Conservation (phyloP, 2,797 vertebrate genomes). For the Salmo trutta region DNA sequence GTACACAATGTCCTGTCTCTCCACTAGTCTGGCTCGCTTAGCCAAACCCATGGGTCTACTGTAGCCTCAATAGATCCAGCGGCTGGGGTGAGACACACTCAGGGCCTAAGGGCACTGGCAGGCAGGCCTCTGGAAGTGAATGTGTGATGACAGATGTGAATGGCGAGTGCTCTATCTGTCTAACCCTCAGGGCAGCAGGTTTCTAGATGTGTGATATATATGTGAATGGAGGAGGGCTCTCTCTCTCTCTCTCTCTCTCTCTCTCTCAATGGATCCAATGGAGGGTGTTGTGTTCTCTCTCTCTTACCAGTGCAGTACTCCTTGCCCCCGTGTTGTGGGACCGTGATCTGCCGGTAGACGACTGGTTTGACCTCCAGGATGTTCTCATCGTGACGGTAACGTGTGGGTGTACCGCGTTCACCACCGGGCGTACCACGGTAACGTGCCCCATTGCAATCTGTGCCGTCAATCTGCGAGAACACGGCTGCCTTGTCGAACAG, state of each 20-base stretch:
- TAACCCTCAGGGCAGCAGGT: background rate
- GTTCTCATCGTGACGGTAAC: constrained; percentile 88
- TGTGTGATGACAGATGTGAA: background rate
- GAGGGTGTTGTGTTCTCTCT: constrained; percentile 14
- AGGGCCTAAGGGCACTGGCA: background rate
- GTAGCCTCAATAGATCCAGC: background rate
- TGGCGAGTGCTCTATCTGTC: background rate
- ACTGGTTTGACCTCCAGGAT: constrained; percentile 84
- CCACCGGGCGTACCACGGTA: constrained; percentile 71
- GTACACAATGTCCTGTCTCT: constrained; percentile 18
- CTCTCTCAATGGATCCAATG: no score
- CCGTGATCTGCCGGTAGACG: constrained; percentile 82
- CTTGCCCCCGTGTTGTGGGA: constrained; percentile 79
- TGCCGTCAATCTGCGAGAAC: constrained; percentile 83
- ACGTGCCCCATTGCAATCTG: constrained; percentile 68
- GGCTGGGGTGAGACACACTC: background rate
- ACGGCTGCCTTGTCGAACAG: constrained; percentile 88
- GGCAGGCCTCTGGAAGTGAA: background rate
- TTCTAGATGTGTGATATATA: background rate
- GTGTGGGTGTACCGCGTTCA: constrained; percentile 40
- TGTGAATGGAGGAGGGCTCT: background rate
- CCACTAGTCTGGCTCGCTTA: background rate
- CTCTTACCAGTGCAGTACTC: constrained; percentile 86
- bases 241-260: no score
- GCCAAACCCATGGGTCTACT: background rate